Base-by-base conservation (phyloP, 1,140 invertebrate species). In the Carposina sasakii region DNA sequence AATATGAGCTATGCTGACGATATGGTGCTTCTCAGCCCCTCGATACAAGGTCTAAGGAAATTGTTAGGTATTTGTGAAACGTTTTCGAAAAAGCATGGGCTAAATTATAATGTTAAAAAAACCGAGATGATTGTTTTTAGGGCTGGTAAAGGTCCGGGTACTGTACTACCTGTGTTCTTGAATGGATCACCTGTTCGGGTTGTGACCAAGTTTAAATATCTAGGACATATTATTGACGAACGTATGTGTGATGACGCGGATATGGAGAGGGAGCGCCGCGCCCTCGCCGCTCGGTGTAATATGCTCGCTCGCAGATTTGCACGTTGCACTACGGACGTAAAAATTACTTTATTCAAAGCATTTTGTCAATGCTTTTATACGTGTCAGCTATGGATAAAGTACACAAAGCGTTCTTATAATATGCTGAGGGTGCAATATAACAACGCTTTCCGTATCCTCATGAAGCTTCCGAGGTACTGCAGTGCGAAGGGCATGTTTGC, bases 1-100 rank as follows among this genome's bases (percentile, higher is more conserved):
- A 42, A 17, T 17, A 5, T 42, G 15, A 42, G 40, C 24, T 42
- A 42, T 16, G 40, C 40, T 13, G 40, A 42, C 15, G 40, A 42
- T 15, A 42, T 42, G 40, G 40, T 42, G 13, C 40, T 28, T 4
- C 40, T 42, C 4, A 39, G 36, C 13, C 19, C 36, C 19, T 39
- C 36, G 13, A 28, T 24, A 2, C 9, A 22, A 12, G 36, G 36
- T 22, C 36, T 39, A 10, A 13, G 40, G 10, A 13, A 42, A 16
- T 24, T 42, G 4, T 10, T 42, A n/a, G 3, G 6, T 19, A 17
- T 24, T 19, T 42, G 40, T 28, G 40, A 42, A 17, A 26, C 24
- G 6, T 42, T 19, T 28, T 22, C 40, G 8, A 16, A 17, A 12
- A 16, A n/a, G 24, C 40, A 42, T 17, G 40, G 40, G 1, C 20